Percentiles rank a stretch among this genome's conserved stretches.
These are phyloP conservation scores for Morus bassanus DNA, from an alignment of 2,797 vertebrate species.

Conservation along the genomic window DNA sequence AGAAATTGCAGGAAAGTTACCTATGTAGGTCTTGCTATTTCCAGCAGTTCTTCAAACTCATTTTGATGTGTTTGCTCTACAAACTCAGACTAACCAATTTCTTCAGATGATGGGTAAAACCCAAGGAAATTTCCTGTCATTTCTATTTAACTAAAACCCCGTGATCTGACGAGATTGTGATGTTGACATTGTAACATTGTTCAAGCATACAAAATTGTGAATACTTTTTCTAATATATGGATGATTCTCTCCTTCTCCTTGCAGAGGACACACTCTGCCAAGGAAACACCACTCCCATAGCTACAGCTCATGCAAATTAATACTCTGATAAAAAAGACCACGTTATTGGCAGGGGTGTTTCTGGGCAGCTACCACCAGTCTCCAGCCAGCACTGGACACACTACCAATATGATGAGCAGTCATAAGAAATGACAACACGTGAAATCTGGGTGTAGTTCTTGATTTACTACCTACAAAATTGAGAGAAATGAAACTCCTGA, in stretches of 20 bases:
- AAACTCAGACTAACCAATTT: slow-evolving; percentile 7
- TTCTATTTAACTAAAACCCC: slow-evolving; percentile 15
- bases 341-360: not conserved
- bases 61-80: slow-evolving; percentile 18
- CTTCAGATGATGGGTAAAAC: not conserved
- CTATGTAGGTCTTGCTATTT: not conserved
- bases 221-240: not conserved
- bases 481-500: not conserved
- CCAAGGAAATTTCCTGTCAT: not conserved
- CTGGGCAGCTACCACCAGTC: not conserved
- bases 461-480: not conserved
- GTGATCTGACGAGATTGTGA: not conserved
- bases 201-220: not conserved
- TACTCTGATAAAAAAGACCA: not conserved
- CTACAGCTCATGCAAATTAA: not conserved
- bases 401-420: not conserved
- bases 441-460: not conserved
- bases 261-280: not conserved
- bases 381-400: not conserved
- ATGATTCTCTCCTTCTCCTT: not conserved
- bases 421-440: not conserved
- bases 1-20: not conserved
- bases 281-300: not conserved
- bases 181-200: not conserved
- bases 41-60: not conserved